Percentiles rank a stretch among this genome's conserved stretches.
Conservation (phyloP, 2,797 vertebrate genomes). For the Hirundo rustica region DNA sequence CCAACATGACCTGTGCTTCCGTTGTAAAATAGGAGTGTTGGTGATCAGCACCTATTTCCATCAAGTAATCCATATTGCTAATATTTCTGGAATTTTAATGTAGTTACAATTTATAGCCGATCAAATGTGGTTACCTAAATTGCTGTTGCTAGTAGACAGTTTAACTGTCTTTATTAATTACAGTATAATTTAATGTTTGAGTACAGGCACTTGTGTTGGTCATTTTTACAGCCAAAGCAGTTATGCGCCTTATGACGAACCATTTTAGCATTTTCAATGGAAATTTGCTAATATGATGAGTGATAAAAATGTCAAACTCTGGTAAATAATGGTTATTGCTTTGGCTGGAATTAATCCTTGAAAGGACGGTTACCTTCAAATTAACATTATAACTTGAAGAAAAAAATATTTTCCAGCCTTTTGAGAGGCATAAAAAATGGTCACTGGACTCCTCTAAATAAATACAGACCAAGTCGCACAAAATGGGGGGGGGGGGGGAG, state of each 20-base stretch:
- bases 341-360: slow-evolving; percentile 81
- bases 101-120: slow-evolving; percentile 95
- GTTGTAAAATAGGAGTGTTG: slow-evolving; percentile 83
- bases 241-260: slow-evolving; percentile 86
- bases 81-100: slow-evolving; percentile 99
- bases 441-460: slow-evolving; percentile 26
- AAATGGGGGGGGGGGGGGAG: accelerated
- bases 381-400: slow-evolving; percentile 77
- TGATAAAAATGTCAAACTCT: slow-evolving; percentile 82
- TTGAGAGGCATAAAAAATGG: slow-evolving; percentile 45
- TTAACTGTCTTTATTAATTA: slow-evolving; percentile 99
- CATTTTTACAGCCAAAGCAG: slow-evolving; percentile 82
- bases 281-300: slow-evolving; percentile 86
- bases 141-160: slow-evolving; percentile 96
- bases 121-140: slow-evolving; percentile 99
- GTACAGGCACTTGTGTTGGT: slow-evolving; percentile 82
- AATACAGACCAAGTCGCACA: not conserved
- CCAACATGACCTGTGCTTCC: slow-evolving; percentile 87
- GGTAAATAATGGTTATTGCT: slow-evolving; percentile 84
- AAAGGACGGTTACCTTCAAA: slow-evolving; percentile 83
- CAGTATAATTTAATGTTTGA: slow-evolving; percentile 92
- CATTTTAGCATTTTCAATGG: slow-evolving; percentile 82
- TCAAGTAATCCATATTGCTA: slow-evolving; percentile 94
- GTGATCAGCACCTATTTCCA: slow-evolving; percentile 89
- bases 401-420: slow-evolving; percentile 61